Base-by-base conservation (phyloP, 2,113 vertebrate species). In the Sturnus vulgaris region DNA sequence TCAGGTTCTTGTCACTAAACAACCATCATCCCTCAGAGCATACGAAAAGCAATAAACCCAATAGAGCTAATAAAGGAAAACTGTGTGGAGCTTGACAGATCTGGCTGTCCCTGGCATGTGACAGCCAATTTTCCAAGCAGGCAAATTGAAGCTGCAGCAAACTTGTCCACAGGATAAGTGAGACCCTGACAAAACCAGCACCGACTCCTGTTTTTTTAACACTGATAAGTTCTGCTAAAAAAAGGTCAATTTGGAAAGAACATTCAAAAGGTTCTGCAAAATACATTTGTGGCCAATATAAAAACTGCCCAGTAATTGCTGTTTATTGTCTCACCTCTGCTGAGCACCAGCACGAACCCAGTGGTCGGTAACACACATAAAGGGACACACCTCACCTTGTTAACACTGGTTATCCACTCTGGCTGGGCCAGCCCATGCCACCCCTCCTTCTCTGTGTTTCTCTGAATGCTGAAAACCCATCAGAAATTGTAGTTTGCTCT, bases 61-160 rank as follows among this genome's bases (percentile, higher is more conserved):
- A 90, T 69, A 93, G 95, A 96, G 84, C 92, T 96, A 92, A 95
- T 96, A 90, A 96, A 94, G 92, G 96, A 78, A 61, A 89, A 80
- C 78, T 76, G 65, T 46, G n/a, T 72, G 86, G 83, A 91, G 78
- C 79, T 82, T 97, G 97, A 97, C 88, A 40, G 95, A 97, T 97
- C 92, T 93, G 95, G 72, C 96, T 91, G 96, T 95, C 97, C 96
- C 86, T 57, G 88, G 96, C 89, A 80, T 93, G 89, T 96, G 97
- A 97, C 27, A 95, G 96, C 86, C 94, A 44, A 79, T 87, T 96
- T 95, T 80, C 92, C 95, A 82, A 42, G 52, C 88, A 88, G 95
- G 90, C 91, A 95, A 95, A 96, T 76, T 82, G 92, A 95, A 95
- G 88, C 64, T 53, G 61, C 94, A 92, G 84, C 59, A 79, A 53